Conservation (phyloP, 2,888 invertebrate genomes). For the Chalcis sispes region DNA sequence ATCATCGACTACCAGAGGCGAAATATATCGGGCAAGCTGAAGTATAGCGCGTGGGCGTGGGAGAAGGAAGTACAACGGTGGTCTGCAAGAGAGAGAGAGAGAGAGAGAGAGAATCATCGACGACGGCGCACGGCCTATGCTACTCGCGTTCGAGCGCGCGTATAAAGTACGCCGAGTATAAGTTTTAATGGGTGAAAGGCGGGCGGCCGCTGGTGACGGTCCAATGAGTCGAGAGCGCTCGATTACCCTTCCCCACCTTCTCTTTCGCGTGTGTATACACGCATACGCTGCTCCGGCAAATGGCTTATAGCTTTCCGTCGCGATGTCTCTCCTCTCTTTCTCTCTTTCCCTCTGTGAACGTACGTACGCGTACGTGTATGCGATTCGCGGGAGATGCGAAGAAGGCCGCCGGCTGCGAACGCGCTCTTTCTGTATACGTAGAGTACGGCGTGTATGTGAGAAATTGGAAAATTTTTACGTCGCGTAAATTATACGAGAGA, state of each 20-base stretch:
- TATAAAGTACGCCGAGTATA: too few species aligned
- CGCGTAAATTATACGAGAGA: too few species aligned
- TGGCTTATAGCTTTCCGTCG: too few species aligned
- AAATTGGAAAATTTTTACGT: too few species aligned
- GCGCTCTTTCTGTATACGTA: too few species aligned
- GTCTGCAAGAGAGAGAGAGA: constrained; percentile 60
- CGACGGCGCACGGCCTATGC: constrained; percentile 74
- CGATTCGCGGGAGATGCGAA: neutral
- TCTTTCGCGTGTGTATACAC: neutral
- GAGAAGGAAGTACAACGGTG: constrained; percentile 2
- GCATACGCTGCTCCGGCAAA: too few species aligned
- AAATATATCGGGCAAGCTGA: too few species aligned
- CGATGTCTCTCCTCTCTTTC: neutral
- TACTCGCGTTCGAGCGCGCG: too few species aligned
- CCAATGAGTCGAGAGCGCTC: constrained; percentile 67
- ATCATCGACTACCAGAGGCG: too few species aligned
- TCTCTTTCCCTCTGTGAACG: neutral
- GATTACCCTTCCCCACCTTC: constrained; percentile 48
- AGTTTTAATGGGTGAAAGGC: constrained; percentile 68
- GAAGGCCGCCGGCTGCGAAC: too few species aligned
- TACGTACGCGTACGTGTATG: neutral
- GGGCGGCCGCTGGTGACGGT: constrained; percentile 66
- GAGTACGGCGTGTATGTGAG: too few species aligned
- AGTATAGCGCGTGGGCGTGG: constrained; percentile 47
- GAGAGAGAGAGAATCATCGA: too few species aligned